Percentiles rank a stretch among this genome's conserved stretches.
phyloP scores from a whole-genome alignment of 2,888 invertebrate genomes.

The Luperina testacea region DNA sequence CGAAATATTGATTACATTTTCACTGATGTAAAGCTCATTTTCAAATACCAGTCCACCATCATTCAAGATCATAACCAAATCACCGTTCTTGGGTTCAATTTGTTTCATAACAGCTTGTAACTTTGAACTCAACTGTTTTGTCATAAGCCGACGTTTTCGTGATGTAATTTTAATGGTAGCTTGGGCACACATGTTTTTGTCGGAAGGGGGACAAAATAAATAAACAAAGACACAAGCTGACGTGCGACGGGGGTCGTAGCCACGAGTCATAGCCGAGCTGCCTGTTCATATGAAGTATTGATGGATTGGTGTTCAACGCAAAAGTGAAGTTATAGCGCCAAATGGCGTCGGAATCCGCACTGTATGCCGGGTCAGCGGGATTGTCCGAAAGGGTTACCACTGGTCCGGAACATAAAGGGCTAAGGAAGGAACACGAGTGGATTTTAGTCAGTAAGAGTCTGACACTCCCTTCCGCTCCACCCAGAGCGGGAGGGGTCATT shows the following conservation, averaged over 20 bases:
- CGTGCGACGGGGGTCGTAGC: slow-evolving; percentile 3
- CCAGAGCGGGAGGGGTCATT: too few relatives aligned
- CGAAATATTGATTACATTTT: not conserved
- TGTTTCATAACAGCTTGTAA: not conserved
- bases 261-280: not conserved
- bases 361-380: too few relatives aligned
- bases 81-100: not conserved
- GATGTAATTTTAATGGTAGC: slow-evolving; percentile 26
- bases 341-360: not conserved
- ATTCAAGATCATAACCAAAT: not conserved
- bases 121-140: slow-evolving; percentile 16
- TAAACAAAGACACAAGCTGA: slow-evolving; percentile 55
- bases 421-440: too few relatives aligned
- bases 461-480: too few relatives aligned
- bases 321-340: not conserved
- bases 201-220: slow-evolving; percentile 56
- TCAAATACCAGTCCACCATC: not conserved
- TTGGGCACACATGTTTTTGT: slow-evolving; percentile 46
- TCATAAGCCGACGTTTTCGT: slow-evolving; percentile 11
- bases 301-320: not conserved
- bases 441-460: too few relatives aligned
- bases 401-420: too few relatives aligned
- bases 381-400: too few relatives aligned
- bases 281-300: not conserved
- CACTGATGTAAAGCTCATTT: not conserved